Evolutionary conservation across 2,797 vertebrate species (phyloP).

Genomic region (Paedocypris micromegethes): DNA sequence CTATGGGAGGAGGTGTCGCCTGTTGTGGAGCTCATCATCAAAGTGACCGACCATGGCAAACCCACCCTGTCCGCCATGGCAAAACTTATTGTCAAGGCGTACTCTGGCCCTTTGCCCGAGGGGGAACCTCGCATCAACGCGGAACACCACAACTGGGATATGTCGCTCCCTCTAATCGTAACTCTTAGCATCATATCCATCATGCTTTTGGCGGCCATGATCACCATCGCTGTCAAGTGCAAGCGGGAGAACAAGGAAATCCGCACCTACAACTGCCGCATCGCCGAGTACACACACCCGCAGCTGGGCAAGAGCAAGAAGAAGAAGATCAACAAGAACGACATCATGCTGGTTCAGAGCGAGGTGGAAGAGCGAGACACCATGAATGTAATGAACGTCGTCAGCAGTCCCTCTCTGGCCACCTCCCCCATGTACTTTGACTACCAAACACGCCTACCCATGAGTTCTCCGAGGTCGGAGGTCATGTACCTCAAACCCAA

Average conservation of each 20-base stretch:
- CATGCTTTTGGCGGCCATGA: conserved; percentile 96
- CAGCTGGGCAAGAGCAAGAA: conserved; percentile 94
- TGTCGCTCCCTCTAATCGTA: conserved; percentile 93
- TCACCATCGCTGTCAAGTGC: conserved; percentile 96
- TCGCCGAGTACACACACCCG: conserved; percentile 97
- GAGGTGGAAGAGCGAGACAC: conserved; percentile 98
- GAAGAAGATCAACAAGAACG: conserved; percentile 99
- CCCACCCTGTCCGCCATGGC: conserved; percentile 89
- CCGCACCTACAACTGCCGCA: conserved; percentile 97
- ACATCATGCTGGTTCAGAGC: conserved; percentile 99
- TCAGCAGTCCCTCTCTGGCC: conserved; percentile 98
- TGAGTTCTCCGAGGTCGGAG: conserved; percentile 98
- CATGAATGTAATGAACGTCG: conserved; percentile 99
- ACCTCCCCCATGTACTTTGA: conserved; percentile 99
- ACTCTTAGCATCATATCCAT: conserved; percentile 95
- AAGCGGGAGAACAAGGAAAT: conserved; percentile 99
- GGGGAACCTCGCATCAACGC: conserved; percentile 86
- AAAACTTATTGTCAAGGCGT: conserved; percentile 87
- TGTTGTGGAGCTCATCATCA: conserved; percentile 89
- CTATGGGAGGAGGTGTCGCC: conserved; percentile 93
- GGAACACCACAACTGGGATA: conserved; percentile 92
- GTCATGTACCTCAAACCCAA: conserved; percentile 99
- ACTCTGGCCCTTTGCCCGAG: conserved; percentile 83
- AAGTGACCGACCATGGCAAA: conserved; percentile 94
- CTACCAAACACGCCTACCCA: conserved; percentile 98